A percentile compares a stretch with the other conserved stretches of the same genome.
Evolutionary conservation across 2,888 invertebrate genomes (phyloP).

Genomic region (Abrostola tripartita): DNA sequence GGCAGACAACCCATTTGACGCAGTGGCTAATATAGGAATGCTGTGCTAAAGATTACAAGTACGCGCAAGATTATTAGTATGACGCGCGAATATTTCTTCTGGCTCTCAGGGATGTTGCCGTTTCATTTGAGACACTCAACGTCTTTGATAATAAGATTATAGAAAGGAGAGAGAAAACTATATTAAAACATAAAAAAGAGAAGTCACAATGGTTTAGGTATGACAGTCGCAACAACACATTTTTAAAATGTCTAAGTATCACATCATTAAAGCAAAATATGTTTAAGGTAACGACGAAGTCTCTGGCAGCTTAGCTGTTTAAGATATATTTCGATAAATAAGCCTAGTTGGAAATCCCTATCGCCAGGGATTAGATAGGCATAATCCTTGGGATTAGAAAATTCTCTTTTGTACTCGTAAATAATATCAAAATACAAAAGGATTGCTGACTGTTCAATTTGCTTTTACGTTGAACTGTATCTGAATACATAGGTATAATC

Average conservation of each 20-base stretch:
- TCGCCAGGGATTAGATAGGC: constrained; percentile 18
- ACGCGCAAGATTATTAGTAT: no score
- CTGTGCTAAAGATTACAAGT: no score
- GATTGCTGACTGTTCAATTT: background rate
- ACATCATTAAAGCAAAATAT: background rate
- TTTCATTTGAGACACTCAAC: no score
- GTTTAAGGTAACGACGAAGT: background rate
- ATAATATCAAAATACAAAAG: constrained; percentile 18
- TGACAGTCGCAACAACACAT: no score
- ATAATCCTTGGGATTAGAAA: constrained; percentile 22
- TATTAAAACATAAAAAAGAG: no score
- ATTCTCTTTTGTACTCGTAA: constrained; percentile 17
- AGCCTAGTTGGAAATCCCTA: constrained; percentile 11
- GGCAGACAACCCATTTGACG: no score
- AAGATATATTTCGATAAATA: constrained; percentile 8
- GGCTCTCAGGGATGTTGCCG: no score
- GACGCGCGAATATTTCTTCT: no score
- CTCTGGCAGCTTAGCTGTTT: constrained; percentile 1
- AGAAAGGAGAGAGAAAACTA: no score
- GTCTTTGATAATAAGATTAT: no score
- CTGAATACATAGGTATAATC: background rate
- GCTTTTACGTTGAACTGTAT: background rate
- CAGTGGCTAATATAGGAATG: no score
- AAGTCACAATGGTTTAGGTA: no score
- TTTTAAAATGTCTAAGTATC: background rate